Base-by-base conservation (phyloP, 1,140 invertebrate species). In the Nasonia vitripennis region DNA sequence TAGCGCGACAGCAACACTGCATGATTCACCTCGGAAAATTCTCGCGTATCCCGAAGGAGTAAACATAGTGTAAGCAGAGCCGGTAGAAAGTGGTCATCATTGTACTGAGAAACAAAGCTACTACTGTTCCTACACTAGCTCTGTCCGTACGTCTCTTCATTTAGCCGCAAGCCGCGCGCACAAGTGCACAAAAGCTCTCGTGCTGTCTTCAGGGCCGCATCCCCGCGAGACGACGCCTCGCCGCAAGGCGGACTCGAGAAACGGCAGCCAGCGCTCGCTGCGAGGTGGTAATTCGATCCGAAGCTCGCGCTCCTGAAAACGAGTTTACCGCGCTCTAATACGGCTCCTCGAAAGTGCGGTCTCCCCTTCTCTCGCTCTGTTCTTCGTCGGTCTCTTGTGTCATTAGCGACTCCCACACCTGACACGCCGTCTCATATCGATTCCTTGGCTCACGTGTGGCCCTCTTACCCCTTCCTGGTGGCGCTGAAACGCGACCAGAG, bases 251-350 rank as follows among this genome's bases (percentile, higher is more conserved):
- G 55, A n/a, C 55, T 62, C n/a, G n/a, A 75, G 55, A 17, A 41
- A n/a, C 6, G 20, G 23, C 2, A 17, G 23, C 17, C 17, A 78
- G 20, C 9, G 68, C 17, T n/a, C 14, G 55, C 20, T 62, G 20
- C 20, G 71, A 84, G 34, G 34, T 55, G 70, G 71, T 81, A 78
- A 81, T 85, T 80, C 73, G 79, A 81, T 85, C 78, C 62, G 55
- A 45, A n/a, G 34, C 83, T 67, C 12, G 41, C 0, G 68, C 77
- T 27, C 10, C 51, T 45, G 68, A 71, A 84, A 85, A 80, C 51
- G 70, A 80, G 70, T 80, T 85, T 85, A 80, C 20, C 62, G 67
- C 74, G 27, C 12, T 62, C 37, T 70, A 68, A 78, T 83, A 83
- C 55, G 68, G 14, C 3, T 10, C 34, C 51, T 82, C 14, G 23